Evolutionary conservation across 2,888 invertebrate genomes (phyloP).

Genomic region (Tetheella fluctuosa): DNA sequence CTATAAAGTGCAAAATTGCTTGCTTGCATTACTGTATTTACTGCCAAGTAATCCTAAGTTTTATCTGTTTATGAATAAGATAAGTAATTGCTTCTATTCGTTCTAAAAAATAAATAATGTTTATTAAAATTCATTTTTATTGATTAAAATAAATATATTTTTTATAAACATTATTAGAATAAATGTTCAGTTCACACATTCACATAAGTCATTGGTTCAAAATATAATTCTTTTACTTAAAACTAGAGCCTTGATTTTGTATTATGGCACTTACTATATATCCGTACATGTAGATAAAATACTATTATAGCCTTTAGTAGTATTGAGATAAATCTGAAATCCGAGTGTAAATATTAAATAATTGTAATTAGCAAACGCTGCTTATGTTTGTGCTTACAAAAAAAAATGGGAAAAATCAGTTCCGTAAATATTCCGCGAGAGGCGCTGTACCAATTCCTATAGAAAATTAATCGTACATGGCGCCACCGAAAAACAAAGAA

Average conservation of each 20-base stretch:
- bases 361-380: too few relatives aligned
- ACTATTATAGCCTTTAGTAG: not conserved
- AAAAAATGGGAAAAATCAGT: too few relatives aligned
- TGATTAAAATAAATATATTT: not conserved
- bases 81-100: not conserved
- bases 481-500: too few relatives aligned
- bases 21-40: not conserved
- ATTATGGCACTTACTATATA: not conserved
- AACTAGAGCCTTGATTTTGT: not conserved
- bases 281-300: not conserved
- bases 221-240: not conserved
- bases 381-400: too few relatives aligned
- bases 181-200: not conserved
- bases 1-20: not conserved
- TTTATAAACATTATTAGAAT: not conserved
- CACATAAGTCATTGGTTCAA: not conserved
- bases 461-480: too few relatives aligned
- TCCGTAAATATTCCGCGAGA: too few relatives aligned
- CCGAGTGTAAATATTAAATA: too few relatives aligned
- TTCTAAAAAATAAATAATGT: not conserved
- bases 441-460: too few relatives aligned
- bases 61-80: not conserved
- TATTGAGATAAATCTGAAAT: too few relatives aligned
- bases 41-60: not conserved
- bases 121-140: slow-evolving; percentile 11